These are phyloP conservation scores for Holothuria scabra DNA, from an alignment of 53 echinoderm and acorn worm genomes.

Conservation along the genomic window DNA sequence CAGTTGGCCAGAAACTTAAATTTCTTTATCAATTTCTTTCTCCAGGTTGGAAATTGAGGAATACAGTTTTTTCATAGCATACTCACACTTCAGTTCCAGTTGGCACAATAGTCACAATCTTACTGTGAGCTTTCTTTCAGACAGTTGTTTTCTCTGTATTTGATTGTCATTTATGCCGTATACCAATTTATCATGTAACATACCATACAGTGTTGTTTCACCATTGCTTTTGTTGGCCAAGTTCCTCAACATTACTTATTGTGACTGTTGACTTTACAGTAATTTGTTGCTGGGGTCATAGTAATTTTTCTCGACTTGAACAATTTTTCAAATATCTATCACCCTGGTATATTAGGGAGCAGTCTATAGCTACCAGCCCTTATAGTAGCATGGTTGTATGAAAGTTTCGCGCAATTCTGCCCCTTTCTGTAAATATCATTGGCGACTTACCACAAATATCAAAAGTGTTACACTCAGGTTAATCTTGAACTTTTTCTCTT, in stretches of 20 bases:
- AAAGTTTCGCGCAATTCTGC: no score
- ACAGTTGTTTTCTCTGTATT: constrained; percentile 46
- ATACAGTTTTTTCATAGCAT: no score
- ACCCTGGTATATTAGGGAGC: constrained; percentile 49
- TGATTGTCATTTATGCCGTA: constrained; percentile 46
- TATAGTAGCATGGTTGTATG: no score
- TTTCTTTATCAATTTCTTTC: no score
- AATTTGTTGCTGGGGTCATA: constrained; percentile 21
- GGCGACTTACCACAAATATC: no score
- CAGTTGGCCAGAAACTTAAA: no score
- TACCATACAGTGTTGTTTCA: constrained; percentile 34
- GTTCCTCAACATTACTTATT: not conserved
- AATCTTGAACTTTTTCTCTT: no score
- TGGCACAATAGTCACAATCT: no score
- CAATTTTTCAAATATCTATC: constrained; percentile 43
- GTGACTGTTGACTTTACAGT: constrained; percentile 45
- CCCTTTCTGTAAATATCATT: no score
- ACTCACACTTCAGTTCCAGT: no score
- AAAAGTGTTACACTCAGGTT: no score
- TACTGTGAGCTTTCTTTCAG: constrained; percentile 39
- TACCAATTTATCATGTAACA: constrained; percentile 46
- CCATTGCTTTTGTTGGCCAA: constrained; percentile 50
- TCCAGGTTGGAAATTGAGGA: no score
- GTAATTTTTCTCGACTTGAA: constrained; percentile 42
- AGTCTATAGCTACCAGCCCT: constrained; percentile 10